Evolutionary conservation across 1,140 invertebrate genomes (phyloP).

Genomic region (Ceratosolen solmsi): DNA sequence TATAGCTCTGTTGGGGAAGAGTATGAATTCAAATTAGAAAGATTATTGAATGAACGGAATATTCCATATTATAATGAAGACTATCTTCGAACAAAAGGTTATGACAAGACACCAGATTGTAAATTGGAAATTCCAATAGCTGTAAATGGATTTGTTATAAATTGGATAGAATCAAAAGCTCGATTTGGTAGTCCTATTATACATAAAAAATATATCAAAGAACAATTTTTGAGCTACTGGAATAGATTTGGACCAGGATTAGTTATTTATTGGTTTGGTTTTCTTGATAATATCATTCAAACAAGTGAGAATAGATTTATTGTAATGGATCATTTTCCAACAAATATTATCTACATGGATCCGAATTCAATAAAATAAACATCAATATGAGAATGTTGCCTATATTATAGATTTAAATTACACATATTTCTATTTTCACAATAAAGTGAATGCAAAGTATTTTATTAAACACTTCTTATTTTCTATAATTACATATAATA

Average conservation of each 20-base stretch:
- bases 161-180: constrained; percentile 98
- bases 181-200: constrained; percentile 89
- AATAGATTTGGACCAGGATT: constrained; percentile 95
- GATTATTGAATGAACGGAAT: constrained; percentile 75
- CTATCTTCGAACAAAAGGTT: constrained; percentile 85
- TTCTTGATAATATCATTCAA: constrained; percentile 80
- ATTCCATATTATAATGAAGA: constrained; percentile 87
- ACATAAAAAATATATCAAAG: constrained; percentile 88
- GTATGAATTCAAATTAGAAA: constrained; percentile 82
- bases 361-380: constrained; percentile 46
- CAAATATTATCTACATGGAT: constrained; percentile 70
- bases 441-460: too few relatives aligned
- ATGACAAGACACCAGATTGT: constrained; percentile 96
- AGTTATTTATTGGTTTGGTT: constrained; percentile 98
- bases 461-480: too few relatives aligned
- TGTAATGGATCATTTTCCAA: constrained; percentile 78
- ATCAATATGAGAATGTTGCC: not conserved
- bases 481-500: too few relatives aligned
- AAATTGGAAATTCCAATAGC: constrained; percentile 93
- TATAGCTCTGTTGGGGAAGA: constrained; percentile 82
- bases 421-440: too few relatives aligned
- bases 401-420: too few relatives aligned
- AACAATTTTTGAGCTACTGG: constrained; percentile 93
- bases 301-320: constrained; percentile 80
- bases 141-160: constrained; percentile 88